Percentiles rank a stretch among this genome's conserved stretches.
Conservation (phyloP, 2,888 invertebrate species). For the Cataglyphis livida region DNA sequence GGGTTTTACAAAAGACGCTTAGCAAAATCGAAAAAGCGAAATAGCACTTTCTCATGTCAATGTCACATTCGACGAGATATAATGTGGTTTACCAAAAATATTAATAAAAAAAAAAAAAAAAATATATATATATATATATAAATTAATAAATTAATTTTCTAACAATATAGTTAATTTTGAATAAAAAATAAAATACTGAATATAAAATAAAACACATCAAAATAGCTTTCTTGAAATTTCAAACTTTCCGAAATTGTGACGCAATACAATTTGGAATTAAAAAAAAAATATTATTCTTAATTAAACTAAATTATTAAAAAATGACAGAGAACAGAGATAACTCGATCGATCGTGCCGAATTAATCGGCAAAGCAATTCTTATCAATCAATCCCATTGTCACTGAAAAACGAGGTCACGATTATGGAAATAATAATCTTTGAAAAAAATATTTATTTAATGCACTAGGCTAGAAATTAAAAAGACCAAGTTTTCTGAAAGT, state of each 20-base stretch:
- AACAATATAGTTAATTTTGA: not conserved
- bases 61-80: not conserved
- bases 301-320: constrained; percentile 1
- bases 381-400: not conserved
- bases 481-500: too few relatives aligned
- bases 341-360: not conserved
- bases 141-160: not conserved
- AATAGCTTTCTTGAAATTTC: not conserved
- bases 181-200: not conserved
- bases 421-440: not conserved
- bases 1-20: not conserved
- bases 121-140: not conserved
- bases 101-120: not conserved
- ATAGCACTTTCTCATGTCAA: not conserved
- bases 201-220: not conserved
- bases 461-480: not conserved
- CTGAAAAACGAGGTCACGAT: not conserved
- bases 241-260: not conserved
- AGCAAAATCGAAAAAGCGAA: not conserved
- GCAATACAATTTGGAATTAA: not conserved
- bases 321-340: not conserved
- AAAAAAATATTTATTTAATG: constrained; percentile 12
- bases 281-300: not conserved
- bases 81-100: not conserved
- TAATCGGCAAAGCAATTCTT: not conserved